Evolutionary conservation across 1,140 invertebrate species (phyloP).

Genomic region (Magallana ariakensis): DNA sequence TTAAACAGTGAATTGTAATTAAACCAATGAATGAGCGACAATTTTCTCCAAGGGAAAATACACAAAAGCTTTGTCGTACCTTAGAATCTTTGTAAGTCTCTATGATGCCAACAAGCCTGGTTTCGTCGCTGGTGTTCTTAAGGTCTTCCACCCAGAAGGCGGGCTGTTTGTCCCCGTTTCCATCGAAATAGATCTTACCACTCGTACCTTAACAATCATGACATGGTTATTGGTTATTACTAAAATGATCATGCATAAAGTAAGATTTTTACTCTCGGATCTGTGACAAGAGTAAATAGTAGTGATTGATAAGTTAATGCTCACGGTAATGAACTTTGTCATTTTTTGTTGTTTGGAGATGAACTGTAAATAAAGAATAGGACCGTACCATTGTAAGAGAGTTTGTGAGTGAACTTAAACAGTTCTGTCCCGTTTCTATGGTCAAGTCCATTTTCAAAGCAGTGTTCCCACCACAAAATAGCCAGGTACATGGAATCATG

Average conservation of each 20-base stretch:
- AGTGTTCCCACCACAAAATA: conserved; percentile 33
- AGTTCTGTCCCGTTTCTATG: neutral
- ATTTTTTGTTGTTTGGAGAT: too few species aligned
- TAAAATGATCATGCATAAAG: too few species aligned
- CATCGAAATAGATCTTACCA: conserved; percentile 6
- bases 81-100: neutral
- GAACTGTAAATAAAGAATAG: too few species aligned
- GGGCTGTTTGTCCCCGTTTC: neutral
- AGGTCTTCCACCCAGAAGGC: conserved; percentile 35
- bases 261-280: too few species aligned
- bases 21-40: too few species aligned
- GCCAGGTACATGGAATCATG: conserved; percentile 17
- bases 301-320: neutral
- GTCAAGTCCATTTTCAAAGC: neutral
- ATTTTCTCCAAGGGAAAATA: too few species aligned
- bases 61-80: neutral
- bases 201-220: neutral
- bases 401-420: neutral
- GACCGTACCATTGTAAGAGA: neutral
- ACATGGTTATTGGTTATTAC: too few species aligned
- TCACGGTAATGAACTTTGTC: too few species aligned
- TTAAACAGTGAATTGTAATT: too few species aligned
- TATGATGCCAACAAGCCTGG: conserved; percentile 1
- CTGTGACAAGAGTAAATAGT: too few species aligned
- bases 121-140: neutral